Conservation (phyloP, 2,888 invertebrate species). For the Macrosiphum euphorbiae region DNA sequence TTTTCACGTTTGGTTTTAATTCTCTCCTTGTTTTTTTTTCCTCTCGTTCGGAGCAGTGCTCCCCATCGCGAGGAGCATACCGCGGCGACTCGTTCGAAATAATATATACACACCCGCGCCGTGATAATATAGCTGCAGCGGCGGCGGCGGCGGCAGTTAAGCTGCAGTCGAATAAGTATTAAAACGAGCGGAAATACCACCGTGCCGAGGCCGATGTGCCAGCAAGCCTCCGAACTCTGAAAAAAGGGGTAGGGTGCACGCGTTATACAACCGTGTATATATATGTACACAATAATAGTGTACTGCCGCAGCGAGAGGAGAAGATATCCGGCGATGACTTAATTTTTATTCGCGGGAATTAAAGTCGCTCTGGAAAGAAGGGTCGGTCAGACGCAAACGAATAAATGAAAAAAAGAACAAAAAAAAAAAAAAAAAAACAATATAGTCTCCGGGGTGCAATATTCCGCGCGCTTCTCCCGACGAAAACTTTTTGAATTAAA, state of each 20-base stretch:
- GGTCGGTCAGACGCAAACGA: constrained; percentile 45
- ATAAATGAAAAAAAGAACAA: neutral
- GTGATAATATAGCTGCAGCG: neutral
- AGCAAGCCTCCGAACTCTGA: neutral
- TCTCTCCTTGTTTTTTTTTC: neutral
- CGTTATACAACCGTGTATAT: neutral
- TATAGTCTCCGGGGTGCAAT: constrained; percentile 57
- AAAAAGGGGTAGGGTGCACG: constrained; percentile 39
- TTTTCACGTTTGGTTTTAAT: constrained; percentile 13
- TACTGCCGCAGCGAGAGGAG: neutral
- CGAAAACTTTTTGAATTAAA: constrained; percentile 62
- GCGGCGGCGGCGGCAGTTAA: neutral
- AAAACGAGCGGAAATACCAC: constrained; percentile 58
- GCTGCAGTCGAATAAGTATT: neutral
- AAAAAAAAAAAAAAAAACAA: neutral
- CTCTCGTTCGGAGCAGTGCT: neutral
- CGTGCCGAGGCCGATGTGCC: neutral
- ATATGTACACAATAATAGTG: neutral
- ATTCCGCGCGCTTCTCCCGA: constrained; percentile 5
- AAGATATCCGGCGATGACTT: constrained; percentile 62
- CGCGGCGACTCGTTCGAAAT: neutral
- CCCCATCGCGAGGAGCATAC: no score
- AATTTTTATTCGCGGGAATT: constrained; percentile 64
- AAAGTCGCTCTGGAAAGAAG: constrained; percentile 53
- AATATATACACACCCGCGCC: neutral